Evolutionary conservation across 2,113 vertebrate genomes (phyloP), one percentile per base, ranked within the genome.

Genomic region (Erinaceus europaeus): DNA sequence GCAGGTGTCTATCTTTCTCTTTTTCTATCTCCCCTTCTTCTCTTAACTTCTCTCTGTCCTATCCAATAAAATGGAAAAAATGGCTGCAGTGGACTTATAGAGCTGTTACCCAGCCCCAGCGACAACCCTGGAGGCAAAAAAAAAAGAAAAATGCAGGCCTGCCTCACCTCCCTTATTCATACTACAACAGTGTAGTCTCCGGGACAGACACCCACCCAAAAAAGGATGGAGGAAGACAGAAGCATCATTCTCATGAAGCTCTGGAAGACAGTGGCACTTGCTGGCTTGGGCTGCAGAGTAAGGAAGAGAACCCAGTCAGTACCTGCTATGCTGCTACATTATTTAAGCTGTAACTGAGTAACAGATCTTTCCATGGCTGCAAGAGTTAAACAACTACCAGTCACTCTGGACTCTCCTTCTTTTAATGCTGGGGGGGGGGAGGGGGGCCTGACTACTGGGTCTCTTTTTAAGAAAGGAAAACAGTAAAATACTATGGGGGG

Each of bases 291-390:
- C 82, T 0, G 0, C 23, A 21, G 62, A 3, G 6, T 18, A 55
- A 61, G 86, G 87, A 64, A 7, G 44, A 61, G 84, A 87, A 85
- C 17, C 44, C 3, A 27, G 0, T 1, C 3, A 27, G 0, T 1
- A 4, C 1, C 84, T 1, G 2, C 32, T 32, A 8, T 8, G 10
- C 17, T 59, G 10, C 42, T 83, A 50, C 42, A 80, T 92, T 84
- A 96, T 91, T 96, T 89, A 94, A 91, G 42, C 38, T 72, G 88
- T 21, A 94, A 91, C 86, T 93, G 64, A 96, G 84, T 88, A 94
- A 95, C 18, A 68, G 61, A 92, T 86, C 92, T n/a, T 9, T 12
- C 14, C 29, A 69, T 34, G 0, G 32, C 64, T 91, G 92, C 75
- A 64, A 12, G 20, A 81, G 40, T 40, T 34, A 78, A 72, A 65